These are phyloP conservation scores for Melanotus villosus DNA, from an alignment of 2,888 invertebrate species.

Conservation along the genomic window DNA sequence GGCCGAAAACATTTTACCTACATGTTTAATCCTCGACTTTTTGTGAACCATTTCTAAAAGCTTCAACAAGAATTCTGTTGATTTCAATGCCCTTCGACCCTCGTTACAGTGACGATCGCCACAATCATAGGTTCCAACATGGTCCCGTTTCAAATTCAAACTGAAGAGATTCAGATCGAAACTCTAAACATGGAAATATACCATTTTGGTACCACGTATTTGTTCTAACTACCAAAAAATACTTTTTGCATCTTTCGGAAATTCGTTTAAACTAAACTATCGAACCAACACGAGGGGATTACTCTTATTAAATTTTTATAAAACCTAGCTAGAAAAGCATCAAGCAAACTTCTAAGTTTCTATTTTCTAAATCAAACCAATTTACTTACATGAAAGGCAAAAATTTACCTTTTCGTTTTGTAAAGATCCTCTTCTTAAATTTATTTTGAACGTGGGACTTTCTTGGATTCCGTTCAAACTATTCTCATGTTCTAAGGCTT, in stretches of 20 bases:
- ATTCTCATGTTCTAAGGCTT: slow-evolving; percentile 54
- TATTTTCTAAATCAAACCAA: no score
- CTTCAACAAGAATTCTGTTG: slow-evolving; percentile 21
- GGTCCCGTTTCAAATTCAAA: slow-evolving; percentile 6
- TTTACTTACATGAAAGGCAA: no score
- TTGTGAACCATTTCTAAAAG: slow-evolving; percentile 30
- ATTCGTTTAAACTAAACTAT: no score
- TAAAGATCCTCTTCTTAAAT: slow-evolving; percentile 60
- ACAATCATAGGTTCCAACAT: slow-evolving; percentile 8
- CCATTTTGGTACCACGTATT: slow-evolving; percentile 7
- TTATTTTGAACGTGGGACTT: slow-evolving; percentile 54
- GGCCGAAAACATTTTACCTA: slow-evolving; percentile 1
- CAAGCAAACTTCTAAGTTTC: no score
- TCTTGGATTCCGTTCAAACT: slow-evolving; percentile 64
- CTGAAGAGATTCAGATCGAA: slow-evolving; percentile 20
- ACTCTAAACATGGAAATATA: slow-evolving; percentile 24
- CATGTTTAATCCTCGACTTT: slow-evolving; percentile 6
- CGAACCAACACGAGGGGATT: no score
- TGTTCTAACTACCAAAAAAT: background rate
- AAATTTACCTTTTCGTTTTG: slow-evolving; percentile 60
- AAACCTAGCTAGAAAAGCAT: no score
- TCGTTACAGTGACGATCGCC: background rate
- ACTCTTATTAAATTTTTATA: no score
- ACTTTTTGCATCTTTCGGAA: background rate
- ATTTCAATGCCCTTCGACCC: background rate